Evolutionary conservation across 1,140 invertebrate species (phyloP).

Genomic region (Conus betulinus): DNA sequence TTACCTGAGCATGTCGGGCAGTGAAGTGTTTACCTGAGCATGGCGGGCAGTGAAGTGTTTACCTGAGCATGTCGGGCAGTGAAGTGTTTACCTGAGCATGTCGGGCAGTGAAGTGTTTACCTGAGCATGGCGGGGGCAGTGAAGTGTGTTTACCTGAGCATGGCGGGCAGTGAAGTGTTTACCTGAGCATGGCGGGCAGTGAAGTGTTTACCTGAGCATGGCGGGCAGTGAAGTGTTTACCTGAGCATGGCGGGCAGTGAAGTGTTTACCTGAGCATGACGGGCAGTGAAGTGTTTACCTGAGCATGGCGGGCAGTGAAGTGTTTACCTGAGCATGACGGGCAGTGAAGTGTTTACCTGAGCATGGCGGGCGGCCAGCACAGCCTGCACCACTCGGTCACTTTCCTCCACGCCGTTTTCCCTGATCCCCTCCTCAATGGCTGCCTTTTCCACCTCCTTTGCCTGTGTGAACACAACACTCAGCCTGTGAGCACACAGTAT

Average conservation of each 20-base stretch:
- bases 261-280: too few species aligned
- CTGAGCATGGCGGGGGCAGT: slow-evolving; percentile 68
- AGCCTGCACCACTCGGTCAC: slow-evolving; percentile 70
- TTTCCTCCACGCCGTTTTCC: slow-evolving; percentile 72
- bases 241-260: slow-evolving; percentile 70
- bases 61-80: slow-evolving; percentile 70
- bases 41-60: slow-evolving; percentile 66
- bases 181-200: too few species aligned
- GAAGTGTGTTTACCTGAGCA: slow-evolving; percentile 65
- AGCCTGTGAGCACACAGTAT: neutral
- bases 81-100: slow-evolving; percentile 26
- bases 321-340: too few species aligned
- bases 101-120: slow-evolving; percentile 41
- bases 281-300: slow-evolving; percentile 47
- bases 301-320: slow-evolving; percentile 66
- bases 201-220: slow-evolving; percentile 63
- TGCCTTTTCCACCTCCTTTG: slow-evolving; percentile 65
- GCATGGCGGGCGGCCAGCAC: slow-evolving; percentile 71
- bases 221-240: slow-evolving; percentile 65
- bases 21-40: slow-evolving; percentile 56
- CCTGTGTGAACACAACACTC: slow-evolving; percentile 46
- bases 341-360: too few species aligned
- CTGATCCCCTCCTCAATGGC: slow-evolving; percentile 71
- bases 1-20: too few species aligned
- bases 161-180: slow-evolving; percentile 63